Base-by-base conservation (phyloP, 2,888 invertebrate species). In the Cantharis rustica region DNA sequence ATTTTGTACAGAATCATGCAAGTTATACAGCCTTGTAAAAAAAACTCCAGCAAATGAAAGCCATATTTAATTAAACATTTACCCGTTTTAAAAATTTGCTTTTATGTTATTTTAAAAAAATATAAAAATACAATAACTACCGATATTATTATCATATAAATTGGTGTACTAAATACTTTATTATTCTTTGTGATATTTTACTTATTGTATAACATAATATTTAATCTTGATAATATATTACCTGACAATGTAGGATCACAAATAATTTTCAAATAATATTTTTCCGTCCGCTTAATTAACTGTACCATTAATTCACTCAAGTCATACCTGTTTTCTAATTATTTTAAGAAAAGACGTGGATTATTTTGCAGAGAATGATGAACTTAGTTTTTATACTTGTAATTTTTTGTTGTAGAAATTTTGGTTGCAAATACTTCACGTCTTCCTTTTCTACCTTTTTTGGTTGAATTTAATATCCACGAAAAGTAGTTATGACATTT, bases 211-310 rank as follows among this genome's bases (percentile, higher is more conserved):
- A 47, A 47, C 13, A 47, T 20, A 17, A 20, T 66, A 66, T 66
- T 66, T 66, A 66, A 66, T 66, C 64, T 20, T 66, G 23, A 66
- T 23, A 23, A 23, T 66, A 66, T 66, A 66, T 20, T 66, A 66
- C 20, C n/a, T 66, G 64, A 20, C 9, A 66, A 66, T 66, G n/a
- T 66, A 17, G 15, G 23, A 17, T 66, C 64, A 66, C 64, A 66
- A 66, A 17, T 23, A 23, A 23, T 16, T 63, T 75, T 69, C 64
- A 72, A 75, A 69, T 75, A 72, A 72, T 75, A 70, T 66, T 23
- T 73, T 72, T 75, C 75, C 75, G 75, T 75, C 75, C 75, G 69
- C 68, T 20, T 62, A 63, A 70, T 47, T 47, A 47, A 47, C 47
- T 47, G 66, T 71, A 61, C 61, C 20, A 72, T 66, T 72, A 17